Evolutionary conservation across 1,140 invertebrate species (phyloP).

Genomic region (Rhagoletis pomonella): DNA sequence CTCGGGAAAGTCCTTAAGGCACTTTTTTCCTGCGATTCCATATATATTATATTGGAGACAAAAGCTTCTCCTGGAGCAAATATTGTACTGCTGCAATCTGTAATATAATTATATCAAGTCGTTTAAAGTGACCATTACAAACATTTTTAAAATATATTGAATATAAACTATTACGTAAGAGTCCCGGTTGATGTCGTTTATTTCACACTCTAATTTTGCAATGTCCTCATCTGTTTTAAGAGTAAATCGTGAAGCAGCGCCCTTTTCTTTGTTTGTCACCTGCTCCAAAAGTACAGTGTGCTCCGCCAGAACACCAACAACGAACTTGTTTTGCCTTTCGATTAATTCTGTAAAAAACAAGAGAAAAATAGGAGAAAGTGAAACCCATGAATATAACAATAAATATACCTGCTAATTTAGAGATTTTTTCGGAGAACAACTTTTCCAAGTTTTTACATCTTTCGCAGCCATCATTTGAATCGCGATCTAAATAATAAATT

Average conservation of each 20-base stretch:
- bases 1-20: no score
- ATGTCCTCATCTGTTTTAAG: background rate
- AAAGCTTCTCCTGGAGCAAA: no score
- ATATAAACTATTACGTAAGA: background rate
- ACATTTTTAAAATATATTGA: no score
- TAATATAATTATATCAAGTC: no score
- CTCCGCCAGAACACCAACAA: background rate
- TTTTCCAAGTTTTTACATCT: no score
- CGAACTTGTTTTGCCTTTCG: background rate
- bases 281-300: background rate
- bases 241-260: background rate
- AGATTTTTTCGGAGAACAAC: background rate
- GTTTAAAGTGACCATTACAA: no score
- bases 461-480: no score
- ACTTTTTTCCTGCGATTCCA: no score
- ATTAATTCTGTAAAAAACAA: background rate
- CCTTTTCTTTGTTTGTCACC: background rate
- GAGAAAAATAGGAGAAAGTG: background rate
- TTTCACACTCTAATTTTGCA: background rate
- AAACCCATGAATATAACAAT: background rate
- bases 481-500: no score
- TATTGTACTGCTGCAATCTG: no score
- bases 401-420: background rate
- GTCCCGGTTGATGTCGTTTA: background rate
- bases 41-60: no score